Conservation (phyloP, 2,888 invertebrate species). For the Brachyptera putata region DNA sequence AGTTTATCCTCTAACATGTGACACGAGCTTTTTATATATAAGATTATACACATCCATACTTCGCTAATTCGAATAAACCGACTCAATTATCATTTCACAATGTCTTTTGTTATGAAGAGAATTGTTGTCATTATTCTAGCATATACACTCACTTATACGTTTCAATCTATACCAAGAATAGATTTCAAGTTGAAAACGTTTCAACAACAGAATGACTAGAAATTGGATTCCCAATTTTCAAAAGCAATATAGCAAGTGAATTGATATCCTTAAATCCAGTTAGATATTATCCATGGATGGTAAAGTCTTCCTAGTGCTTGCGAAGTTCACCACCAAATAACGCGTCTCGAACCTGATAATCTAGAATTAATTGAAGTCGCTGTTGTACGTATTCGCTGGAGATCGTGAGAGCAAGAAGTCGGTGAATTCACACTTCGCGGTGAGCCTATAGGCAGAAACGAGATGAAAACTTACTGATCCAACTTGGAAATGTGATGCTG, state of each 20-base stretch:
- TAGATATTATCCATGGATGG: background rate
- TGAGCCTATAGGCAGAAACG: too few relatives aligned
- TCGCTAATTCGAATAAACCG: too few relatives aligned
- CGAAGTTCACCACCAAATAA: slow-evolving; percentile 18
- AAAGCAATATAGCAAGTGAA: background rate
- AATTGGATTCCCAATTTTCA: background rate
- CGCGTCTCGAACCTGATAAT: background rate
- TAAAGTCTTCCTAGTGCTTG: slow-evolving; percentile 8
- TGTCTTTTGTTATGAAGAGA: too few relatives aligned
- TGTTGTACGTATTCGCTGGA: background rate
- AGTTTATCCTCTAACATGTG: too few relatives aligned
- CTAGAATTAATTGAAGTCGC: slow-evolving; percentile 17
- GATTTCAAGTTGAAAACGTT: background rate
- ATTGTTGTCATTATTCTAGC: too few relatives aligned
- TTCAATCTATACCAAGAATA: too few relatives aligned
- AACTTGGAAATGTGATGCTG: slow-evolving; percentile 11
- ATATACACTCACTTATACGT: too few relatives aligned
- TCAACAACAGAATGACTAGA: background rate
- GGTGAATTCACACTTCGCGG: slow-evolving; percentile 9
- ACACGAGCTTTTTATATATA: too few relatives aligned
- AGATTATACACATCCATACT: too few relatives aligned
- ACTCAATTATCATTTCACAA: too few relatives aligned
- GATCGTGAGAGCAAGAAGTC: slow-evolving; percentile 13
- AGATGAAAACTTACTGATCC: slow-evolving; percentile 7
- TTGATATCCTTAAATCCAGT: background rate